A percentile compares a stretch with the other conserved stretches of the same genome.
phyloP scores from a whole-genome alignment of 1,140 invertebrate species.

The Oreohelix idahoensis region DNA sequence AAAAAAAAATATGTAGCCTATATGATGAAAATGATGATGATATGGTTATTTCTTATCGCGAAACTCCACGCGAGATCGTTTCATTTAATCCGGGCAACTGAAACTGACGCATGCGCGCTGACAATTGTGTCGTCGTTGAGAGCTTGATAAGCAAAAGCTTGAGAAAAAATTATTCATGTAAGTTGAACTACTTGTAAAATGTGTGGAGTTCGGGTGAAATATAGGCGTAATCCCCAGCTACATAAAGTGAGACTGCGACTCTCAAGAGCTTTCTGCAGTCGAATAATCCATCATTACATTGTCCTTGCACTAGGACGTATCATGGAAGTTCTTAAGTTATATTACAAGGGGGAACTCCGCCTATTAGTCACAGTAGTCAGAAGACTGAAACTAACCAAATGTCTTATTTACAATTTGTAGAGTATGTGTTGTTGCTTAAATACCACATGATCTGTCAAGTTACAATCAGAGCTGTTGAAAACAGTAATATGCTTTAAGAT shows the following conservation, averaged over 20 bases:
- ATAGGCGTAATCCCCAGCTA: not conserved
- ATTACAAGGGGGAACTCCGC: not conserved
- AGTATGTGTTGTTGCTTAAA: no score
- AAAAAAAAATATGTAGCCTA: no score
- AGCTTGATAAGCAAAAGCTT: slow-evolving; percentile 30
- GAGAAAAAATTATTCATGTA: slow-evolving; percentile 26
- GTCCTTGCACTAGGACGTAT: not conserved
- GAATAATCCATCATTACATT: not conserved
- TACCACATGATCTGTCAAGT: no score
- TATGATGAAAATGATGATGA: no score
- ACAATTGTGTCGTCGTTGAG: slow-evolving; percentile 43
- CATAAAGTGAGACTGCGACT: not conserved
- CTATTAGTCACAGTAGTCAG: no score
- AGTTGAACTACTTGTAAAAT: slow-evolving; percentile 7
- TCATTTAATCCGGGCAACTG: slow-evolving; percentile 46
- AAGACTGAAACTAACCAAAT: no score
- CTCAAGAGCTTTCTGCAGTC: not conserved
- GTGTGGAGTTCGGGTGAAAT: not conserved
- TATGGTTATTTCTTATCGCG: no score
- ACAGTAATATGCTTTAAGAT: no score
- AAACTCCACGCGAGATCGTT: not conserved
- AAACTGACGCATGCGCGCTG: slow-evolving; percentile 39
- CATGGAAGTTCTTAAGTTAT: not conserved
- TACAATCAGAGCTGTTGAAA: no score
- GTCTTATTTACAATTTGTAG: no score